Conservation (phyloP, 2,888 invertebrate species). For the Malthinus flaveolus region DNA sequence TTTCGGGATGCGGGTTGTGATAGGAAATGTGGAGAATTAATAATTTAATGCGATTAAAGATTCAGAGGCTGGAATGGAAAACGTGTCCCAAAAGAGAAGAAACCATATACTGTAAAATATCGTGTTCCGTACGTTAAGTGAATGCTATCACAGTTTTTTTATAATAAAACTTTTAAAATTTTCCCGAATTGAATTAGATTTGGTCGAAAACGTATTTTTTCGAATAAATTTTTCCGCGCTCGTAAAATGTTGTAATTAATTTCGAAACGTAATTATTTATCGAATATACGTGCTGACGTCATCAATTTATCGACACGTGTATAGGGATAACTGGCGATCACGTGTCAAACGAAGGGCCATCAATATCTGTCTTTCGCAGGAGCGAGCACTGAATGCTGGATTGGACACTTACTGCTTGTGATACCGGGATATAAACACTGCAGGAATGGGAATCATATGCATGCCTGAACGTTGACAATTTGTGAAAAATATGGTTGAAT, state of each 20-base stretch:
- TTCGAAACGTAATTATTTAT: not conserved
- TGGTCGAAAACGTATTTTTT: not conserved
- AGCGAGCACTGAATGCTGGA: slow-evolving; percentile 24
- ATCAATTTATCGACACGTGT: slow-evolving; percentile 25
- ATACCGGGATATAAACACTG: slow-evolving; percentile 20
- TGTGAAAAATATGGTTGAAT: slow-evolving; percentile 21
- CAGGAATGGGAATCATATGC: slow-evolving; percentile 21
- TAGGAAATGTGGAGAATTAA: slow-evolving; percentile 27
- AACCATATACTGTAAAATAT: slow-evolving; percentile 27
- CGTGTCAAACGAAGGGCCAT: slow-evolving; percentile 27
- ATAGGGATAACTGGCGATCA: slow-evolving; percentile 17
- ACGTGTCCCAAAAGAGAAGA: slow-evolving; percentile 30
- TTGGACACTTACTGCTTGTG: slow-evolving; percentile 26
- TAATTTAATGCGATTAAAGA: slow-evolving; percentile 25
- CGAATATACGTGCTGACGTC: slow-evolving; percentile 15
- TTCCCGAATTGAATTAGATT: no score
- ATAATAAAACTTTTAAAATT: slow-evolving; percentile 5
- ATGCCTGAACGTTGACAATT: slow-evolving; percentile 20
- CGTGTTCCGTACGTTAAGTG: slow-evolving; percentile 25
- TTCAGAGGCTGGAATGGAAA: slow-evolving; percentile 28
- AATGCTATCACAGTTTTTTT: slow-evolving; percentile 25
- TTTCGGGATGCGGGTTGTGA: slow-evolving; percentile 15
- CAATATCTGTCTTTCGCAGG: slow-evolving; percentile 29
- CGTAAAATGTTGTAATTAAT: not conserved
- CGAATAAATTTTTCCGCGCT: not conserved